Conservation (phyloP, 2,797 vertebrate genomes). For the Hypotaenidia okinawae region DNA sequence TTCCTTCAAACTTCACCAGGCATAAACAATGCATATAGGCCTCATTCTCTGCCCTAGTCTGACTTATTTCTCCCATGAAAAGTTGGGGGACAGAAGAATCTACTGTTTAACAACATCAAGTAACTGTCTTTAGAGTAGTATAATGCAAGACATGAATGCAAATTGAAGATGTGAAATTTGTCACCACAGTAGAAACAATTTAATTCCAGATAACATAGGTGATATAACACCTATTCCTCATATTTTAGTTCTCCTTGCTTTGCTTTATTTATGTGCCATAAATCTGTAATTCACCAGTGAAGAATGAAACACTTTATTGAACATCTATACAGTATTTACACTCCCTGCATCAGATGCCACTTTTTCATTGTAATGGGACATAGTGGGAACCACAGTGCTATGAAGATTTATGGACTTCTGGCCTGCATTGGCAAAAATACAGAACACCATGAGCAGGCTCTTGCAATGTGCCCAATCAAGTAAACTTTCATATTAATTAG, state of each 20-base stretch:
- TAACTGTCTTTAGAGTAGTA: not conserved
- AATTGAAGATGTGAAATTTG: not conserved
- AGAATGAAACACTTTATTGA: conserved; percentile 42
- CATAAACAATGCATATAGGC: not conserved
- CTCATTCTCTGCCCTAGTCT: not conserved
- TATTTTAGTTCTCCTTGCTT: conserved; percentile 44
- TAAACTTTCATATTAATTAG: conserved; percentile 40
- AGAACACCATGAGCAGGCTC: not conserved
- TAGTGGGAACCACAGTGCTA: not conserved
- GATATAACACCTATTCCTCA: not conserved
- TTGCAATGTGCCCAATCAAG: not conserved
- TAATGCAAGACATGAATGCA: conserved; percentile 1
- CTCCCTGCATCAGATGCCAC: conserved; percentile 15
- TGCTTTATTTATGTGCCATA: conserved; percentile 57
- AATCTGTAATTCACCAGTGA: conserved; percentile 51
- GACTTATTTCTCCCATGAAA: not conserved
- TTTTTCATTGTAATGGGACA: conserved; percentile 42
- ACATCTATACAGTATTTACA: conserved; percentile 27
- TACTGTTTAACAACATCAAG: not conserved
- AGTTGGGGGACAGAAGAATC: not conserved
- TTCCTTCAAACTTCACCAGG: not conserved
- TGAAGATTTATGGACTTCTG: conserved; percentile 19
- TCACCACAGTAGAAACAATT: not conserved
- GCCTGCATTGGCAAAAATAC: not conserved
- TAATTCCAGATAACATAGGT: not conserved